Evolutionary conservation across 2,888 invertebrate genomes (phyloP).

Genomic region (Gortyna flavago): DNA sequence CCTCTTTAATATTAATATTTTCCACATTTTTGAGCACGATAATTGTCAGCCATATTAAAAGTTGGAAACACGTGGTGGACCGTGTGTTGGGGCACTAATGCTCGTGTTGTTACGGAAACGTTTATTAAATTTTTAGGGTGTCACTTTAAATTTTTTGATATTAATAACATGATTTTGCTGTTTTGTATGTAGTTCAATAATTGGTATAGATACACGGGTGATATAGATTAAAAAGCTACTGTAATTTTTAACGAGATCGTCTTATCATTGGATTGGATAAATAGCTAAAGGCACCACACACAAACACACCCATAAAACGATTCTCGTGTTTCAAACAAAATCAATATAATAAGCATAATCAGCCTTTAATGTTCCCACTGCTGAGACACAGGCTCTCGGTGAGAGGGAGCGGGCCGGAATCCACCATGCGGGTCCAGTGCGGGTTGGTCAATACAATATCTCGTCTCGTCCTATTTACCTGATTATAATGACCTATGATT

Average conservation of each 20-base stretch:
- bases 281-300: too few relatives aligned
- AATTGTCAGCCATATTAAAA: slow-evolving; percentile 87
- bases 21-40: slow-evolving; percentile 83
- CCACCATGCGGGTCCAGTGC: too few relatives aligned
- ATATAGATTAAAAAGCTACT: not conserved
- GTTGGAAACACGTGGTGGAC: slow-evolving; percentile 80
- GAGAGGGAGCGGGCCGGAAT: too few relatives aligned
- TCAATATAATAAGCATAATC: too few relatives aligned
- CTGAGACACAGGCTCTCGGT: too few relatives aligned
- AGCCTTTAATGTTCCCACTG: too few relatives aligned
- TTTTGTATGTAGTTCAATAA: slow-evolving; percentile 20
- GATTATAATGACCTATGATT: not conserved
- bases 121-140: slow-evolving; percentile 67
- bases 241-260: not conserved
- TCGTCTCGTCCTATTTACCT: not conserved
- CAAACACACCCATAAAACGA: not conserved
- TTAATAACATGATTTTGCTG: slow-evolving; percentile 47
- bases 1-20: slow-evolving; percentile 85
- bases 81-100: slow-evolving; percentile 65
- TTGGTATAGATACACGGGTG: slow-evolving; percentile 1
- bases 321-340: not conserved
- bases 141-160: slow-evolving; percentile 26
- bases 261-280: not conserved
- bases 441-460: not conserved
- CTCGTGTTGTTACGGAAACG: slow-evolving; percentile 62